Percentiles rank a stretch among this genome's conserved stretches.
Conservation (phyloP, 2,113 vertebrate genomes). For the Tetraodon nigroviridis region DNA sequence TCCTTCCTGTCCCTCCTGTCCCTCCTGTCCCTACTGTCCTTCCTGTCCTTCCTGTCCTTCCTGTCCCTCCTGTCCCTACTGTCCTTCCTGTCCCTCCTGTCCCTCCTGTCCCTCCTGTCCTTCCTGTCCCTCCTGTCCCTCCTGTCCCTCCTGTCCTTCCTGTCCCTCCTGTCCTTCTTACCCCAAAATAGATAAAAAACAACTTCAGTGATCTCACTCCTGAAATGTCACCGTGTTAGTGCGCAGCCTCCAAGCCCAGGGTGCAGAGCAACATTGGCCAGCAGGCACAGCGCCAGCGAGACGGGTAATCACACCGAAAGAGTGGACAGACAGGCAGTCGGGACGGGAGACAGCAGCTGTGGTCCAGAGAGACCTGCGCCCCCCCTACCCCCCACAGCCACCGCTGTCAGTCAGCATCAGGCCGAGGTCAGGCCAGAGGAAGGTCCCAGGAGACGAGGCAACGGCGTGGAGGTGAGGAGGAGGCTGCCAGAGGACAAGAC, state of each 20-base stretch:
- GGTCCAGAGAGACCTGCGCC: conserved; percentile 13
- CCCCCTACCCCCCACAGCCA: conserved; percentile 1
- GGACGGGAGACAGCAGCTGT: conserved; percentile 2
- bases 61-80: not conserved
- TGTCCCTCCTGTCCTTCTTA: conserved; percentile 8
- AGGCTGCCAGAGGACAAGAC: conserved; percentile 21
- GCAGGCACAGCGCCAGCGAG: conserved; percentile 20
- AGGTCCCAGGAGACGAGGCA: conserved; percentile 47
- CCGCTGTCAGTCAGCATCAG: conserved; percentile 61
- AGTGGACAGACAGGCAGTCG: conserved; percentile 11
- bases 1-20: conserved; percentile 1
- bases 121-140: too few relatives aligned
- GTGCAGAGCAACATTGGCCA: conserved; percentile 26
- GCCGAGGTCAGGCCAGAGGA: conserved; percentile 43
- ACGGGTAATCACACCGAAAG: conserved; percentile 5
- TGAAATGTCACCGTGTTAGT: conserved; percentile 63
- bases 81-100: too few relatives aligned
- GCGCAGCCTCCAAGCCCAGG: conserved; percentile 54
- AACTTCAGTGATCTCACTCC: conserved; percentile 59
- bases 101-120: conserved; percentile 1
- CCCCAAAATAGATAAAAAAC: conserved; percentile 1
- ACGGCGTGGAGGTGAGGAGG: conserved; percentile 20
- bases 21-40: conserved; percentile 10
- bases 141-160: not conserved
- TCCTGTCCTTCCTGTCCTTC: conserved; percentile 1